Base-by-base conservation (phyloP, 2,797 vertebrate species). In the Aplochiton taeniatus region DNA sequence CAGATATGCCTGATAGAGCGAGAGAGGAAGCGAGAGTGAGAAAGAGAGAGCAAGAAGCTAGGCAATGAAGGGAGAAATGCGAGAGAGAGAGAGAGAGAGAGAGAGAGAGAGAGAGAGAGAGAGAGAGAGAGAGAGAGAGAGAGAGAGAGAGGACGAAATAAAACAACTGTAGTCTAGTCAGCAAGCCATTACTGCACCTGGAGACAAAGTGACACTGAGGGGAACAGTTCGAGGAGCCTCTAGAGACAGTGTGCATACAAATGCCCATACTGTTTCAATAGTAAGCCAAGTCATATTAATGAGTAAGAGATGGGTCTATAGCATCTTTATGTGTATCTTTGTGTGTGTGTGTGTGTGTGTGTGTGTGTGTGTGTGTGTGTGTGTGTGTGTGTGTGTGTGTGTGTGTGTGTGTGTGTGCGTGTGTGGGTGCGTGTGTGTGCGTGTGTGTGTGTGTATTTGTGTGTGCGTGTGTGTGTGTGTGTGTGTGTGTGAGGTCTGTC, bases 271-370 rank as follows among this genome's bases (percentile, higher is more conserved):
- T 50, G 47, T 2, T 54, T 54, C 4, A 19, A 9, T 19, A 55
- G 19, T 13, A 19, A 20, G 10, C 55, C 20, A 18, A 12, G 74
- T 59, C 56, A 68, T 66, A 62, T 66, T 58, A 67, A 61, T 45
- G 19, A 60, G 61, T 66, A 74, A 63, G 66, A 51, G 19, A 47
- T 50, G 64, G 47, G 63, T 60, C 57, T 64, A 56, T 76, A 61
- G 51, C 58, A 74, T 47, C 50, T 69, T 59, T 63, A n/a, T n/a
- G 31, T 31, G 6, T 31, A 2, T 31, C 31, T 31, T 31, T 31
- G 2, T 55, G 8, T 19, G 10, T 58, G 17, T 58, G 60, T 31
- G 6, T 31, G 3, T 31, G 31, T 31, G 31, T 31, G 31, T 31
- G 31, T 31, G 31, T 31, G 31, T 31, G 31, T 31, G 48, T 51